phyloP scores from a whole-genome alignment of 2,888 invertebrate species.

The Panopea generosa region DNA sequence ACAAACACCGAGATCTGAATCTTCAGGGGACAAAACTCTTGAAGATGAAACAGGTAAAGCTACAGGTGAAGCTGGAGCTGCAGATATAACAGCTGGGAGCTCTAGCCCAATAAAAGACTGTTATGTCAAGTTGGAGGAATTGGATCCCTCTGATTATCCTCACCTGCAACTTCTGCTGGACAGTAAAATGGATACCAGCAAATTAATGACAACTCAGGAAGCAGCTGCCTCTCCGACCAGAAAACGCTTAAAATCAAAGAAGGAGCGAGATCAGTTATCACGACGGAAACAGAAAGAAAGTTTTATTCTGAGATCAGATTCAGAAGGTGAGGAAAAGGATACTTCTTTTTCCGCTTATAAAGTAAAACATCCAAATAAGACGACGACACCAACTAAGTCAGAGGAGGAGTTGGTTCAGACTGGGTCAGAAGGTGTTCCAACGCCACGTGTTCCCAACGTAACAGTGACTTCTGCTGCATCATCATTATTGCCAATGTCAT shows the following conservation, averaged over 20 bases:
- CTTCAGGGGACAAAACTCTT: conserved; percentile 47
- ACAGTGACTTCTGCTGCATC: neutral
- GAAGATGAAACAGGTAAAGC: conserved; percentile 37
- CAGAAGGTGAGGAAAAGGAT: conserved; percentile 60
- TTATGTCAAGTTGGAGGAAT: conserved; percentile 52
- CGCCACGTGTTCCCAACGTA: conserved; percentile 11
- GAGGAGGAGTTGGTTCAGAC: conserved; percentile 62
- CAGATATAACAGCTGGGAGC: neutral
- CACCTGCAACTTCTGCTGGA: neutral
- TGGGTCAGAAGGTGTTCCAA: conserved; percentile 57
- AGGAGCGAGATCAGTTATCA: conserved; percentile 66
- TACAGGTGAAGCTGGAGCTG: neutral
- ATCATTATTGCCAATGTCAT: neutral
- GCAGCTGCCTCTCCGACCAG: conserved; percentile 52
- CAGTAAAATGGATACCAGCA: neutral
- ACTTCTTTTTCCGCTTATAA: conserved; percentile 4
- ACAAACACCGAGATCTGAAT: conserved; percentile 23
- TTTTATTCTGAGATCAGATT: conserved; percentile 67
- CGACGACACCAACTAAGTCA: conserved; percentile 28
- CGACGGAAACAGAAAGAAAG: conserved; percentile 66
- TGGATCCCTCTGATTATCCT: conserved; percentile 30
- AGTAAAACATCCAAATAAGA: neutral
- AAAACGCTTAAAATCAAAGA: conserved; percentile 68
- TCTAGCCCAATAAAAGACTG: conserved; percentile 53
- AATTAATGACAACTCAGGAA: neutral